Percentiles rank a stretch among this genome's conserved stretches.
These are phyloP conservation scores for Ephestia elutella DNA, from an alignment of 1,140 invertebrate species.

Conservation along the genomic window DNA sequence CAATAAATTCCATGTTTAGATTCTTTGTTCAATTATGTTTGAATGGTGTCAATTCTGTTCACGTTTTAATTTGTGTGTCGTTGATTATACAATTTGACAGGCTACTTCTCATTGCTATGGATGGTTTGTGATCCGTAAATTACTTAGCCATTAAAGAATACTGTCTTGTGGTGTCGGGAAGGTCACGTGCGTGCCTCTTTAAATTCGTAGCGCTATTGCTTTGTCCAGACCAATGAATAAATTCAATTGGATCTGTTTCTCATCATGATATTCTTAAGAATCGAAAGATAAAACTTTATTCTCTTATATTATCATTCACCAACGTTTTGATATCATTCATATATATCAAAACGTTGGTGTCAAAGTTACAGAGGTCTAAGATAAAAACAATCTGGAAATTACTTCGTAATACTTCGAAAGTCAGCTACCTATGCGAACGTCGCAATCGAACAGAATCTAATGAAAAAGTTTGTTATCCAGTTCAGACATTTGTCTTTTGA, in stretches of 20 bases:
- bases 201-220: conserved; percentile 17
- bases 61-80: conserved; percentile 7
- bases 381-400: not conserved
- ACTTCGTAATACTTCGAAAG: not conserved
- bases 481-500: not conserved
- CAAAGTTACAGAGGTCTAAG: too few species aligned
- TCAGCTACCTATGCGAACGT: not conserved
- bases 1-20: too few species aligned
- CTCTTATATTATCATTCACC: too few species aligned
- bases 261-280: too few species aligned
- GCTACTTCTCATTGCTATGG: conserved; percentile 43
- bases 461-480: not conserved
- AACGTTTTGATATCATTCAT: too few species aligned
- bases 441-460: not conserved
- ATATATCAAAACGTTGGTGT: too few species aligned
- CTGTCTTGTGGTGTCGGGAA: not conserved
- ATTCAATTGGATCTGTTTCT: too few species aligned
- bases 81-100: conserved; percentile 37
- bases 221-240: conserved; percentile 4
- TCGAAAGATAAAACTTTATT: too few species aligned
- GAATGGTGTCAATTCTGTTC: not conserved
- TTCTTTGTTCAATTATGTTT: too few species aligned
- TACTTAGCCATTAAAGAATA: conserved; percentile 27
- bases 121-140: conserved; percentile 38
- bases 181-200: conserved; percentile 17